Conservation (phyloP, 2,113 vertebrate genomes). For the Ursus arctos region DNA sequence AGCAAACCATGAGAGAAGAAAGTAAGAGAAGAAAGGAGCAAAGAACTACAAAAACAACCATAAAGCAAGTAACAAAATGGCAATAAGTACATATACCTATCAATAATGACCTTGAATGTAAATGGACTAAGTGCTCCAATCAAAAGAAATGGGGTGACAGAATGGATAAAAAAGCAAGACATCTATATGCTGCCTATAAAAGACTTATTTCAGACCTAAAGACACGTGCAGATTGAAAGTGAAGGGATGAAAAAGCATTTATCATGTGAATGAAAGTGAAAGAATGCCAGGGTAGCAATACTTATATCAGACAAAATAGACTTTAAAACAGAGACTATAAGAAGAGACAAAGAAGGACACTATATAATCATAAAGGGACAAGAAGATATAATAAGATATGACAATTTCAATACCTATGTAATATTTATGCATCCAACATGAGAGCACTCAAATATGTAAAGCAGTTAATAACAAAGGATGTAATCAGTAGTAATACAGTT, state of each 20-base stretch:
- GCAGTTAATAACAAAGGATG: not conserved
- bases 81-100: not conserved
- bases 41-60: not conserved
- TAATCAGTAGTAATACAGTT: not conserved
- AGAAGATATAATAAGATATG: not conserved
- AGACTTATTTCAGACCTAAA: not conserved
- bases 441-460: not conserved
- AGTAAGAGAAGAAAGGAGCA: not conserved
- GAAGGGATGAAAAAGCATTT: not conserved
- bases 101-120: not conserved
- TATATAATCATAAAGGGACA: not conserved
- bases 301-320: not conserved
- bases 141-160: not conserved
- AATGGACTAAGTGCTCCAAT: not conserved
- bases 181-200: not conserved
- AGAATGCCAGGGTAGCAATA: not conserved
- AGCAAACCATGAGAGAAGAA: not conserved
- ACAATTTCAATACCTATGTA: not conserved
- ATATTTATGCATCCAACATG: not conserved
- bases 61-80: not conserved
- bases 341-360: not conserved
- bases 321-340: not conserved
- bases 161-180: not conserved
- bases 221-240: not conserved
- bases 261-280: not conserved